Conservation (phyloP, 2,888 invertebrate genomes). For the Biston stratarius region DNA sequence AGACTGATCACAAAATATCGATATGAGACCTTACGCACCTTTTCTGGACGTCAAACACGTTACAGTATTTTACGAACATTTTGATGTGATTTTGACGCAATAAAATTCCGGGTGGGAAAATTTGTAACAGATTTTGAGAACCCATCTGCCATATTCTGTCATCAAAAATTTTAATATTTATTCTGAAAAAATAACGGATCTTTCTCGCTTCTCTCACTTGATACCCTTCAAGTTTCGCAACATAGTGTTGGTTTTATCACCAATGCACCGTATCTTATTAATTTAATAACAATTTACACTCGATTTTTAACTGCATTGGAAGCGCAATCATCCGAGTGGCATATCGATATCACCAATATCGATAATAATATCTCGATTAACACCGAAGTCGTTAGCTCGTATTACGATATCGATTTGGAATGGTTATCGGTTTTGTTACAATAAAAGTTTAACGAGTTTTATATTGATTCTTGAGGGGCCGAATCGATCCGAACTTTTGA, state of each 20-base stretch:
- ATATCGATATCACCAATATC: slow-evolving; percentile 40
- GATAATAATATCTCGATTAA: slow-evolving; percentile 47
- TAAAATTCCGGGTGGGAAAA: slow-evolving; percentile 27
- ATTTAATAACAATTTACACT: slow-evolving; percentile 43
- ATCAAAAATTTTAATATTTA: slow-evolving; percentile 20
- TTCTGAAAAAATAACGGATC: slow-evolving; percentile 27
- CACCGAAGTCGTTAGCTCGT: slow-evolving; percentile 42
- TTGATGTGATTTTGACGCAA: slow-evolving; percentile 16
- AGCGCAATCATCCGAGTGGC: slow-evolving; percentile 39
- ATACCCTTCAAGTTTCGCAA: slow-evolving; percentile 21
- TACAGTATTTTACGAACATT: slow-evolving; percentile 14
- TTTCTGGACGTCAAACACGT: slow-evolving; percentile 1
- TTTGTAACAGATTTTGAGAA: slow-evolving; percentile 21
- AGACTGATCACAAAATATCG: too few species aligned
- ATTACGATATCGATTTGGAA: slow-evolving; percentile 49
- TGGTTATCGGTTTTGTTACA: slow-evolving; percentile 59
- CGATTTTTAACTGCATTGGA: slow-evolving; percentile 33
- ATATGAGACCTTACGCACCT: neutral
- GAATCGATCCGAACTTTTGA: slow-evolving; percentile 72
- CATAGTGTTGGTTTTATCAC: slow-evolving; percentile 48
- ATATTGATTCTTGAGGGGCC: slow-evolving; percentile 64
- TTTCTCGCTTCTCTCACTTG: neutral
- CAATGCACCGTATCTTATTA: slow-evolving; percentile 48
- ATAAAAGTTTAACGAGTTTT: slow-evolving; percentile 78
- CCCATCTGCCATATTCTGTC: slow-evolving; percentile 10